Conservation (phyloP, 2,113 vertebrate species). For the Hydrochoerus hydrochaeris region DNA sequence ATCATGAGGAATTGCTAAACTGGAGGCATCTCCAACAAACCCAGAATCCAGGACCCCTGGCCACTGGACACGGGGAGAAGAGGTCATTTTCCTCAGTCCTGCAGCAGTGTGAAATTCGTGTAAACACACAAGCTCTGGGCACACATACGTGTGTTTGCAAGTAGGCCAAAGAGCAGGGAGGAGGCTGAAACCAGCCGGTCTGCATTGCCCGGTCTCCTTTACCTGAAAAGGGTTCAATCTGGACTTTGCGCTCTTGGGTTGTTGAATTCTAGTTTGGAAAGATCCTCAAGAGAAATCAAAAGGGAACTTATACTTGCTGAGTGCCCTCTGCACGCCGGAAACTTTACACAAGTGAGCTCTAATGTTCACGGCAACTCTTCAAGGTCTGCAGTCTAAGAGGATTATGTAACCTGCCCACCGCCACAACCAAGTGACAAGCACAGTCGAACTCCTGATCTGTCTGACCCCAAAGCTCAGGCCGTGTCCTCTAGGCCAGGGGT, state of each 20-base stretch:
- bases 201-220: neutral
- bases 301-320: neutral
- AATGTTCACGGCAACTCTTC: neutral
- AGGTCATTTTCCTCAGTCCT: neutral
- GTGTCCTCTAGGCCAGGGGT: neutral
- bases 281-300: neutral
- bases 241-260: neutral
- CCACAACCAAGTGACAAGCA: neutral
- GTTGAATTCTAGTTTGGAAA: constrained; percentile 9
- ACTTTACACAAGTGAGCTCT: constrained; percentile 2
- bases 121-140: neutral
- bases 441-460: neutral
- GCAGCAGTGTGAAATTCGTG: neutral
- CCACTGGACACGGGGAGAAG: neutral
- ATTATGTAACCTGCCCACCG: neutral
- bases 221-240: neutral
- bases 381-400: neutral
- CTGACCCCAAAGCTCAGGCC: constrained; percentile 31
- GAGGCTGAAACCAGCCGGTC: neutral
- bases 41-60: neutral
- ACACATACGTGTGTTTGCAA: neutral
- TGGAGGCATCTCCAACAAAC: neutral
- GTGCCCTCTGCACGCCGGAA: neutral
- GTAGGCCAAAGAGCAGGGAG: neutral
- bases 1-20: neutral